Base-by-base conservation (phyloP, 1,140 invertebrate genomes). In the Phthorimaea operculella region DNA sequence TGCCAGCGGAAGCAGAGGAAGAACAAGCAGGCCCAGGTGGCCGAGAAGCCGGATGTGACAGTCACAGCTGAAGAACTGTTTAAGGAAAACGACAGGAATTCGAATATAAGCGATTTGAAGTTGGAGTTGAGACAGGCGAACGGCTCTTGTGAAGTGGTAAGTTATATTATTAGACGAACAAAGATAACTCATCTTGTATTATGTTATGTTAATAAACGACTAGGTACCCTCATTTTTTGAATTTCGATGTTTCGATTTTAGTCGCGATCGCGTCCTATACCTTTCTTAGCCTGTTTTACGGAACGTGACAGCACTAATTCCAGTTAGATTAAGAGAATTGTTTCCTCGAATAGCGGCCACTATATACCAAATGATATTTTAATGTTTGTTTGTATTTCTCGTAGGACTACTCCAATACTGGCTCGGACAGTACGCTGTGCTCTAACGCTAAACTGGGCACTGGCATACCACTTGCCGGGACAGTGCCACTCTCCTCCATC, bases 21-120 rank as follows among this genome's bases (percentile, higher is more conserved):
- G 57, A 77, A 72, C 54, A 83, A 84, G 52, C 79, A 78, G 59
- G 62, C 68, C 9, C 76, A 76, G 62, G 76, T 79, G 17, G 72
- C 75, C 34, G 80, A 86, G 61, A 86, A 85, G 54, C 83, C 83
- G 21, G 85, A 87, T 28, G 85, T 87, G 0, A 87, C 84, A 42
- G 80, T 83, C 0, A 81, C 90, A 15, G 90, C 90, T 36, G 92
- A 93, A 67, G 93, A 94, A 80, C 89, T 93, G 72, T 94, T 91
- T 68, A 93, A 94, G 65, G 93, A 95, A 68, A 94, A 93, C 48
- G 94, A 96, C 70, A 88, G 92, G 59, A 95, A 93, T 69, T 96
- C 95, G 50, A 95, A 96, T 74, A 92, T 96, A 66, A 96, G 94
- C 59, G 95, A 96, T 83, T 85, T 96, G 70, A 97, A 97, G 84